Conservation (phyloP, 2,113 vertebrate genomes). For the Campylorhamphus procurvoides region DNA sequence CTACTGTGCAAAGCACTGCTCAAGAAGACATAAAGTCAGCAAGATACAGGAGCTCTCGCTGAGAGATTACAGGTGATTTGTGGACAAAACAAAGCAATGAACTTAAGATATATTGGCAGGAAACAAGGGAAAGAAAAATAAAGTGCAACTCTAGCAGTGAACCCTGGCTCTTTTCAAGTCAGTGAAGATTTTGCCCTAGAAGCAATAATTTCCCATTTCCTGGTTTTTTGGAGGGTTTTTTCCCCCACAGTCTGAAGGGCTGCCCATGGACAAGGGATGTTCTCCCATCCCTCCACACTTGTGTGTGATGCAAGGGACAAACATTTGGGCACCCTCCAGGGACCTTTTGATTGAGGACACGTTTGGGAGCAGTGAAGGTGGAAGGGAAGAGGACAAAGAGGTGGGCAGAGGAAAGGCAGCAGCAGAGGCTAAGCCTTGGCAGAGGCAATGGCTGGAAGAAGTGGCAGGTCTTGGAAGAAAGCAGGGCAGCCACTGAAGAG, state of each 20-base stretch:
- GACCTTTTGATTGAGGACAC: not conserved
- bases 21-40: not conserved
- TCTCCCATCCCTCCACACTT: not conserved
- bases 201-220: not conserved
- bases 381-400: not conserved
- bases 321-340: not conserved
- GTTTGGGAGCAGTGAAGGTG: not conserved
- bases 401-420: not conserved
- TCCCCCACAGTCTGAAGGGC: accelerated
- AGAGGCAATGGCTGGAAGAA: not conserved
- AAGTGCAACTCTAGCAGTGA: not conserved
- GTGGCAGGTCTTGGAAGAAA: not conserved
- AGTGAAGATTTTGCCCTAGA: not conserved
- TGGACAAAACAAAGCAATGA: slow-evolving; percentile 26
- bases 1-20: slow-evolving; percentile 22
- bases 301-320: not conserved
- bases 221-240: not conserved
- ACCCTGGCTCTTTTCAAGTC: not conserved
- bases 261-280: not conserved
- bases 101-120: not conserved
- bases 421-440: not conserved
- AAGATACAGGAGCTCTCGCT: not conserved
- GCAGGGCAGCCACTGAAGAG: not conserved
- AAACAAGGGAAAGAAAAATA: not conserved
- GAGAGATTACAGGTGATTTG: slow-evolving; percentile 15